Base-by-base conservation (phyloP, 2,113 vertebrate genomes). In the Prinia subflava region DNA sequence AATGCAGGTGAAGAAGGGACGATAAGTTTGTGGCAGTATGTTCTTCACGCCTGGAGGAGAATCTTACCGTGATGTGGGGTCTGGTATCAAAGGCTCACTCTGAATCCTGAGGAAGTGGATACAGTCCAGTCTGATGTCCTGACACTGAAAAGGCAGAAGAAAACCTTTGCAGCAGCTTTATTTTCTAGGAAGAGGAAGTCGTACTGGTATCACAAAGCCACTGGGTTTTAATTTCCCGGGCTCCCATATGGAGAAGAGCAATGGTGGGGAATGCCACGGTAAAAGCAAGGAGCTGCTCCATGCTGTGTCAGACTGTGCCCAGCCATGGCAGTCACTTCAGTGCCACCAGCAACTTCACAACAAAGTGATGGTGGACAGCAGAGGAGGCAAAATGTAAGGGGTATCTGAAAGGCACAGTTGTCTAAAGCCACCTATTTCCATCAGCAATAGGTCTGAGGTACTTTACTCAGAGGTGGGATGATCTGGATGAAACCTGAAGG, bases 301-400 rank as follows among this genome's bases (percentile, higher is more conserved):
- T 33, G 25, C 41, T 74, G 21, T 60, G 44, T 37, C 47, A 55
- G 42, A 31, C 6, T 3, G 2, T 59, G 21, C 15, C 59, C 22
- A 39, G 24, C 4, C 7, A 1, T 0, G 1, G 16, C 1, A 9
- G 27, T 50, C 74, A 31, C 31, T 55, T 39, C 39, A n/a, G 52
- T 67, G 60, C 60, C 19, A 12, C 28, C 39, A 75, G 60, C 69
- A 89, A 3, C 52, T 24, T 71, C 62, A 52, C 28, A 52, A 16
- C 2, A 20, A 76, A 82, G 52, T 0, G 2, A 8, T 6, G 30
- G 16, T 79, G 81, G 30, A 37, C 15, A 71, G 41, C 31, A 82
- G 13, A 93, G 41, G 46, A 87, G 52, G 37, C 19, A 76, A 62
- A 84, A 76, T 0, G 0, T 18, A 39, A 11, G 28, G 31, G 6